phyloP scores from a whole-genome alignment of 2,797 vertebrate species.

The Manis crassicaudata region DNA sequence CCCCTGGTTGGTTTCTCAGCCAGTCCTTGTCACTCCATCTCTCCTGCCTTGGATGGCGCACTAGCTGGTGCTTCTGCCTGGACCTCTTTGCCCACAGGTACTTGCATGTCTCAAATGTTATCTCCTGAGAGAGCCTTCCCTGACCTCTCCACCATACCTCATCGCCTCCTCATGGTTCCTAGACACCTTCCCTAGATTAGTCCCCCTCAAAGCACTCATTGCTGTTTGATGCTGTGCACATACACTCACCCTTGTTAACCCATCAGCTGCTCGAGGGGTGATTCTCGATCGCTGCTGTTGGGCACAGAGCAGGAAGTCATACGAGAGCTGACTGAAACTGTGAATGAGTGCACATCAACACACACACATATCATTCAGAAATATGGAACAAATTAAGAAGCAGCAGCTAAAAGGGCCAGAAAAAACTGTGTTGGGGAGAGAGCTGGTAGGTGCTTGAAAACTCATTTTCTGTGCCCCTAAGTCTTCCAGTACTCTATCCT shows the following conservation, averaged over 20 bases:
- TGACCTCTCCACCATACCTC: not conserved
- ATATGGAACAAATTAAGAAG: not conserved
- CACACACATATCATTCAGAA: not conserved
- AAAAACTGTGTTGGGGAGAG: not conserved
- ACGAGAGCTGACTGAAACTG: not conserved
- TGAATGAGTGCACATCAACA: not conserved
- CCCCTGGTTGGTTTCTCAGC: not conserved
- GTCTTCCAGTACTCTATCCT: not conserved
- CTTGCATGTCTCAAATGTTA: not conserved
- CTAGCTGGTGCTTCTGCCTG: not conserved
- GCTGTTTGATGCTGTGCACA: not conserved
- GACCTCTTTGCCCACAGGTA: not conserved
- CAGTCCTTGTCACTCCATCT: too few species aligned
- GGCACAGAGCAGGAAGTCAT: not conserved
- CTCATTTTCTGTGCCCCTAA: not conserved
- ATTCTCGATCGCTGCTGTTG: not conserved
- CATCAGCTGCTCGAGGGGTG: not conserved
- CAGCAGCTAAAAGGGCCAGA: not conserved
- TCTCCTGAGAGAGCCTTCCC: not conserved
- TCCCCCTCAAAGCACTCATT: not conserved
- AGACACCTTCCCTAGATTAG: not conserved
- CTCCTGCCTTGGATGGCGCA: not conserved
- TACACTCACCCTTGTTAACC: not conserved
- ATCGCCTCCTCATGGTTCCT: not conserved
- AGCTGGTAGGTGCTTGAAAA: not conserved